Evolutionary conservation across 1,140 invertebrate species (phyloP).

Genomic region (Holcopasites calliopsidis): DNA sequence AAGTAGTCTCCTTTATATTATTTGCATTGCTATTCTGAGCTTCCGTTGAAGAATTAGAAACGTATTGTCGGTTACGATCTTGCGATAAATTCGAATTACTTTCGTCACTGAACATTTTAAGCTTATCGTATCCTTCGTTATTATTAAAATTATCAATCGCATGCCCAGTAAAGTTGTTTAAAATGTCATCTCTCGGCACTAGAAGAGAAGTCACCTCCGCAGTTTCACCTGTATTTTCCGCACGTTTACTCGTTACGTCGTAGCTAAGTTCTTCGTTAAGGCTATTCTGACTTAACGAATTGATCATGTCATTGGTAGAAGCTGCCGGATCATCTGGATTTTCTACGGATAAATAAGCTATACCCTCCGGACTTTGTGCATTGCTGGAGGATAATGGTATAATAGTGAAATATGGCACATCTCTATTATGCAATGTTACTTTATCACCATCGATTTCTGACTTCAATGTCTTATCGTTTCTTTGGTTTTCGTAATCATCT

Average conservation of each 20-base stretch:
- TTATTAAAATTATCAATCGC: slow-evolving; percentile 58
- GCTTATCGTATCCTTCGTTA: slow-evolving; percentile 57
- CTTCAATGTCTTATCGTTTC: slow-evolving; percentile 44
- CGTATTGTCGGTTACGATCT: slow-evolving; percentile 37
- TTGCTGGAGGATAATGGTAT: slow-evolving; percentile 63
- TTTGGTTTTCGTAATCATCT: slow-evolving; percentile 52
- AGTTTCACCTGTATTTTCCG: slow-evolving; percentile 35
- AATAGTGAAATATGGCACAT: slow-evolving; percentile 65
- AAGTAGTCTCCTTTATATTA: slow-evolving; percentile 25
- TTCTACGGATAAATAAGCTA: slow-evolving; percentile 60
- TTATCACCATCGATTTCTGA: slow-evolving; percentile 39
- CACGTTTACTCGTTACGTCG: slow-evolving; percentile 52
- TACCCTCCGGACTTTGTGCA: slow-evolving; percentile 39
- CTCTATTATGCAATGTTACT: slow-evolving; percentile 26
- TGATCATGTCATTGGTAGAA: slow-evolving; percentile 35
- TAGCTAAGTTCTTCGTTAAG: slow-evolving; percentile 41
- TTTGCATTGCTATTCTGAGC: slow-evolving; percentile 14
- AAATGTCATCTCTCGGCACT: slow-evolving; percentile 51
- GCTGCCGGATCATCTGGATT: slow-evolving; percentile 50
- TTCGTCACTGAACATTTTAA: slow-evolving; percentile 64
- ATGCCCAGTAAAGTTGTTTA: slow-evolving; percentile 53
- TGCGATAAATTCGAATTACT: slow-evolving; percentile 31
- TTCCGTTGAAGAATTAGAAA: slow-evolving; percentile 29
- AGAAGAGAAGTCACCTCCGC: slow-evolving; percentile 42
- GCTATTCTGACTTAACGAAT: slow-evolving; percentile 48